Percentiles rank a stretch among this genome's conserved stretches.
Conservation (phyloP, 2,113 vertebrate species). For the Ia io region DNA sequence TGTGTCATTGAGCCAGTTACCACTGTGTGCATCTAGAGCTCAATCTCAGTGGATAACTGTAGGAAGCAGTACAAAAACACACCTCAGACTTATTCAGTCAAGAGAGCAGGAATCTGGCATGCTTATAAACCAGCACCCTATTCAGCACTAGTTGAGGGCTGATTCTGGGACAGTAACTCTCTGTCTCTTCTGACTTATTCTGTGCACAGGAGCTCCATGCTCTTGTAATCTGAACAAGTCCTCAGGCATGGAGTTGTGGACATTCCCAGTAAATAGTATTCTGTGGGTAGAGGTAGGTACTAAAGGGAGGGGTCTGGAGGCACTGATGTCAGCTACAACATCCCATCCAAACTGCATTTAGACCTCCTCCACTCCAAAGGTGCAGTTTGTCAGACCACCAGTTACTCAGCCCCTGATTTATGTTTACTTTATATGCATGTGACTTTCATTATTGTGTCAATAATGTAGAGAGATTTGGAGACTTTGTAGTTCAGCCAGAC, state of each 20-base stretch:
- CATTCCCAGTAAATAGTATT: neutral
- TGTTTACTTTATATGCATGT: neutral
- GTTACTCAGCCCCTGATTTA: neutral
- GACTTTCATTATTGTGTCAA: neutral
- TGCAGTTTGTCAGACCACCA: neutral
- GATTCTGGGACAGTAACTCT: neutral
- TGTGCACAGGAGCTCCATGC: neutral
- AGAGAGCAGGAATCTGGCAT: neutral
- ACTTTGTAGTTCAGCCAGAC: neutral
- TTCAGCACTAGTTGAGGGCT: neutral
- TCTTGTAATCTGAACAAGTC: neutral
- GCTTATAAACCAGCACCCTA: neutral
- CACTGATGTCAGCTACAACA: neutral
- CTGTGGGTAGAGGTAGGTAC: neutral
- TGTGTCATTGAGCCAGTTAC: neutral
- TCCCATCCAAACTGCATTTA: neutral
- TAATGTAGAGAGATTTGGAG: neutral
- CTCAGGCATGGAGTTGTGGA: neutral
- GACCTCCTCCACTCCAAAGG: neutral
- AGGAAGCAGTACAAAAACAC: neutral
- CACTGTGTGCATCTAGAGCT: neutral
- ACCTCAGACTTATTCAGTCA: neutral
- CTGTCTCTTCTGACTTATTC: neutral
- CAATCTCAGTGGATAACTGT: neutral
- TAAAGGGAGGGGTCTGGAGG: neutral